Evolutionary conservation across 2,797 vertebrate species (phyloP).

Genomic region (Trachops cirrhosus): DNA sequence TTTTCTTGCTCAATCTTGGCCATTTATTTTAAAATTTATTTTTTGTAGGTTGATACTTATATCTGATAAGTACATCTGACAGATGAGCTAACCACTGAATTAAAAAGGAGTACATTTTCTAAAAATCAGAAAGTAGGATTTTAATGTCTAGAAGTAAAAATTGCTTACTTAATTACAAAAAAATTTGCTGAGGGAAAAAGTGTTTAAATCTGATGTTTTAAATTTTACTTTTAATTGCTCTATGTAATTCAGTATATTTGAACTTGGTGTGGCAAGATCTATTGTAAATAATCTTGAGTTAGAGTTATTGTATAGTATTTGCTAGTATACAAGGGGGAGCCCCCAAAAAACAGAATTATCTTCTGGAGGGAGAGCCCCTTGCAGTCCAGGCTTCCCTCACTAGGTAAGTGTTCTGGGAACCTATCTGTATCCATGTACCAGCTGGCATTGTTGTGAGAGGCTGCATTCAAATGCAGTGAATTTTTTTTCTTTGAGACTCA

Average conservation of each 20-base stretch:
- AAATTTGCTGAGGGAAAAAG: background rate
- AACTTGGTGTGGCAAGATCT: background rate
- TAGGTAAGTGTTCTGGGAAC: background rate
- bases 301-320: background rate
- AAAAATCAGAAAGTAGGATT: constrained; percentile 10
- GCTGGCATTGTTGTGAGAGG: background rate
- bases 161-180: constrained; percentile 1
- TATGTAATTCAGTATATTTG: constrained; percentile 13
- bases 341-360: background rate
- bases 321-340: background rate
- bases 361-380: background rate
- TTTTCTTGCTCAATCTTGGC: background rate
- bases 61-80: background rate
- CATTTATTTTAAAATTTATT: constrained; percentile 4
- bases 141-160: constrained; percentile 1
- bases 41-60: constrained; percentile 21
- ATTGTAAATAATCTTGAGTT: background rate
- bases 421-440: background rate
- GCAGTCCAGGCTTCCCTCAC: background rate
- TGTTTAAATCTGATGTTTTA: constrained; percentile 10
- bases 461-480: background rate
- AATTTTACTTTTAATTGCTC: background rate
- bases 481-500: background rate
- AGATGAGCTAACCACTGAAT: background rate
- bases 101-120: background rate